Evolutionary conservation across 2,113 vertebrate species (phyloP).

Genomic region (Menidia beryllina): DNA sequence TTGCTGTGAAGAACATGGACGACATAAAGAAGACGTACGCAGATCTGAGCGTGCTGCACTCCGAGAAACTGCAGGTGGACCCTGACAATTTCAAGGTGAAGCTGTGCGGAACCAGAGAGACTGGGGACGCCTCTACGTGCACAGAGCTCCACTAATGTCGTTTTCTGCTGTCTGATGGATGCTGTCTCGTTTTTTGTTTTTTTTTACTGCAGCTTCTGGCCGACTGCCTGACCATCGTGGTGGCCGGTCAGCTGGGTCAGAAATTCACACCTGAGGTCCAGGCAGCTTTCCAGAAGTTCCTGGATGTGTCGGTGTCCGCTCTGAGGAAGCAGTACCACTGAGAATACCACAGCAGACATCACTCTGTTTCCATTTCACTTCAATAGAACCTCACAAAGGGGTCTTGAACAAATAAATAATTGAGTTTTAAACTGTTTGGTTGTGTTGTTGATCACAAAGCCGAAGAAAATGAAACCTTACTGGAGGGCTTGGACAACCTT

Average conservation of each 20-base stretch:
- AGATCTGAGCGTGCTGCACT: constrained; percentile 84
- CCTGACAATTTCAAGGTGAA: constrained; percentile 79
- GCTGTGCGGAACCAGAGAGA: background rate
- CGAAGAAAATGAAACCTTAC: too few species aligned
- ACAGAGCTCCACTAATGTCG: too few species aligned
- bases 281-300: constrained; percentile 86
- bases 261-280: constrained; percentile 76
- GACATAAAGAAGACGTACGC: constrained; percentile 80
- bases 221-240: constrained; percentile 81
- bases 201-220: constrained; percentile 83
- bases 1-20: constrained; percentile 82
- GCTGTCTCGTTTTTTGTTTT: background rate
- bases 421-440: background rate
- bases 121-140: too few species aligned
- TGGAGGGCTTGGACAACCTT: too few species aligned
- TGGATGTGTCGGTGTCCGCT: constrained; percentile 82
- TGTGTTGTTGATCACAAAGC: background rate
- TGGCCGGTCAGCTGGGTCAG: constrained; percentile 68
- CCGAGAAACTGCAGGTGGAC: constrained; percentile 86
- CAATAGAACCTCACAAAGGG: background rate
- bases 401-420: background rate
- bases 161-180: background rate
- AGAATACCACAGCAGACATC: background rate
- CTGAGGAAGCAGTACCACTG: constrained; percentile 86
- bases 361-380: background rate